phyloP scores from a whole-genome alignment of 2,797 vertebrate genomes.

The Diceros bicornis region DNA sequence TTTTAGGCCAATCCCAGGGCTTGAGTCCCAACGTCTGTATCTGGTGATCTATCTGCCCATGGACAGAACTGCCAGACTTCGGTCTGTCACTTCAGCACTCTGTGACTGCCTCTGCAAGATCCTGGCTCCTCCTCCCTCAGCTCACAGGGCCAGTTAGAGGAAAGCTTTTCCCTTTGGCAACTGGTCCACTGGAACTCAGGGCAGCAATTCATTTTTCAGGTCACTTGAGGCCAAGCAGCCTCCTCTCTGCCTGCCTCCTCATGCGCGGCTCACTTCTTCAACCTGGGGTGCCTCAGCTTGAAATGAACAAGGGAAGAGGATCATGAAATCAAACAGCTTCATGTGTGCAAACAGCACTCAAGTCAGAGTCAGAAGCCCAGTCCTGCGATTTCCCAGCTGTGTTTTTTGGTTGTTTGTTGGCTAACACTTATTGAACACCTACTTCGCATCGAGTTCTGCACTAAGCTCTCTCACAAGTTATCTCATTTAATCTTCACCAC shows the following conservation, averaged over 20 bases:
- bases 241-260: not conserved
- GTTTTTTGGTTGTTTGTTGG: not conserved
- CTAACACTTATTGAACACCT: not conserved
- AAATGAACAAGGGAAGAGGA: not conserved
- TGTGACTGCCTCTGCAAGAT: not conserved
- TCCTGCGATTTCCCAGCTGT: not conserved
- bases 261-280: not conserved
- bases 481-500: not conserved
- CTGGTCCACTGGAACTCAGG: not conserved
- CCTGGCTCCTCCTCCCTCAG: slow-evolving; percentile 13
- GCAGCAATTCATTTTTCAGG: not conserved
- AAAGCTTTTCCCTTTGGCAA: slow-evolving; percentile 54
- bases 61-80: not conserved
- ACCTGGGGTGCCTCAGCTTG: not conserved
- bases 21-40: not conserved
- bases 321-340: not conserved
- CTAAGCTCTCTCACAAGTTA: not conserved
- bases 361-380: not conserved
- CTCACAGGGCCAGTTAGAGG: not conserved
- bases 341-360: not conserved
- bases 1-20: slow-evolving; percentile 70
- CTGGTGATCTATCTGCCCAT: slow-evolving; percentile 22
- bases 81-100: slow-evolving; percentile 44
- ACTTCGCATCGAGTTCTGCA: not conserved
- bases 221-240: slow-evolving; percentile 40